A percentile compares a stretch with the other conserved stretches of the same genome.
These are phyloP conservation scores for Nesogale talazaci DNA, from an alignment of 2,113 vertebrate species.

Conservation along the genomic window DNA sequence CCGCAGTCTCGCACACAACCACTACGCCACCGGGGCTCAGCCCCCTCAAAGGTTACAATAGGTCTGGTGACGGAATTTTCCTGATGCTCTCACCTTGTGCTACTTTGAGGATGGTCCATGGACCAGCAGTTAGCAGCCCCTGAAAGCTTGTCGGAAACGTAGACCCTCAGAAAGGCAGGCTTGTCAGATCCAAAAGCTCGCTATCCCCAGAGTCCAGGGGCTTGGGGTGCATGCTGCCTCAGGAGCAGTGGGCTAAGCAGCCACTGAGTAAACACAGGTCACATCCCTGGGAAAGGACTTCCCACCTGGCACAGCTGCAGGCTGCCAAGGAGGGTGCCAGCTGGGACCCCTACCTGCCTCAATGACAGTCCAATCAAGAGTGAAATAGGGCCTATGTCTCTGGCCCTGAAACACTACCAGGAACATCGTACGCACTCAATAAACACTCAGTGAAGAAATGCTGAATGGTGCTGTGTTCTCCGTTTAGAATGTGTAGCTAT, in stretches of 20 bases:
- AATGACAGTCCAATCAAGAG: slow-evolving; percentile 47
- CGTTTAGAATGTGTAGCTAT: slow-evolving; percentile 2
- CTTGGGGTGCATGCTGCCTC: not conserved
- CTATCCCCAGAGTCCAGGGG: not conserved
- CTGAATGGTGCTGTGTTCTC: slow-evolving; percentile 24
- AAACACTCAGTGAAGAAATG: slow-evolving; percentile 13
- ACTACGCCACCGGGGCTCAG: too few relatives aligned
- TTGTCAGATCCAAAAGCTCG: not conserved
- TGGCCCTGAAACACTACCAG: slow-evolving; percentile 30
- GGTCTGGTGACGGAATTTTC: not conserved
- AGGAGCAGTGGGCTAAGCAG: not conserved
- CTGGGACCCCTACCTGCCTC: slow-evolving; percentile 13
- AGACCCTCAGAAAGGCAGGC: not conserved
- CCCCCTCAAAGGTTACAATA: not conserved
- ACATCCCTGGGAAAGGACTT: not conserved
- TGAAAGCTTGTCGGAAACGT: not conserved
- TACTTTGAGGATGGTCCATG: not conserved
- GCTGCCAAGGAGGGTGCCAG: not conserved
- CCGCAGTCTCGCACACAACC: too few relatives aligned
- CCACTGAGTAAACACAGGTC: not conserved
- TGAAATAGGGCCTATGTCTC: slow-evolving; percentile 47
- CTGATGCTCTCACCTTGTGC: not conserved
- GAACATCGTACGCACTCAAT: slow-evolving; percentile 25
- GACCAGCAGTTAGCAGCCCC: not conserved
- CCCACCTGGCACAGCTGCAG: not conserved